These are phyloP conservation scores for Holcopasites calliopsidis DNA, from an alignment of 1,140 invertebrate species.

Conservation along the genomic window DNA sequence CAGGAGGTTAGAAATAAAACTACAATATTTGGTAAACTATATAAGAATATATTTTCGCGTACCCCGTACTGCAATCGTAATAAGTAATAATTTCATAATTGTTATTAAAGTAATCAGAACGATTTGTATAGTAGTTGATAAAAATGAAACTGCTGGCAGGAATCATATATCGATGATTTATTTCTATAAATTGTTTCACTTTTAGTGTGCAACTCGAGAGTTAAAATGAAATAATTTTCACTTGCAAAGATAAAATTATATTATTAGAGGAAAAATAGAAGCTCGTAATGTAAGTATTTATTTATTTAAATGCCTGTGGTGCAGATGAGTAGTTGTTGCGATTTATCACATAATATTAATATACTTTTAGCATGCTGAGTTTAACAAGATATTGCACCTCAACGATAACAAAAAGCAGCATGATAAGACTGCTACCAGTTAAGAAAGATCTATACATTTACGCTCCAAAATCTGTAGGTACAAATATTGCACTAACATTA, in stretches of 20 bases:
- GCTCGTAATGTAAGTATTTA: slow-evolving; percentile 4
- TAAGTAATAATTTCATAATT: too few relatives aligned
- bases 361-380: slow-evolving; percentile 44
- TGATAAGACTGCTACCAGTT: not conserved
- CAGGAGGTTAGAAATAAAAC: slow-evolving; percentile 2
- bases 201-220: too few relatives aligned
- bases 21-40: not conserved
- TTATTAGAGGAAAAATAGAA: not conserved
- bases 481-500: not conserved
- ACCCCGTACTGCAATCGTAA: not conserved
- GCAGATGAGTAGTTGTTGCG: not conserved
- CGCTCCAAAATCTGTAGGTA: not conserved
- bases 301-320: not conserved
- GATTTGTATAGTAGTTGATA: not conserved
- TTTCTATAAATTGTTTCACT: too few relatives aligned
- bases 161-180: too few relatives aligned
- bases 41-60: not conserved
- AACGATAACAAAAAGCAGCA: not conserved
- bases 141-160: not conserved
- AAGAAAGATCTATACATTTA: slow-evolving; percentile 9
- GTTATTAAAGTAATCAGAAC: not conserved
- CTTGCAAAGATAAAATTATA: not conserved
- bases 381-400: slow-evolving; percentile 33
- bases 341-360: not conserved
- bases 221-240: not conserved